Evolutionary conservation across 2,797 vertebrate genomes (phyloP), one percentile per base, ranked within the genome.

Genomic region (Darevskia nairensis): DNA sequence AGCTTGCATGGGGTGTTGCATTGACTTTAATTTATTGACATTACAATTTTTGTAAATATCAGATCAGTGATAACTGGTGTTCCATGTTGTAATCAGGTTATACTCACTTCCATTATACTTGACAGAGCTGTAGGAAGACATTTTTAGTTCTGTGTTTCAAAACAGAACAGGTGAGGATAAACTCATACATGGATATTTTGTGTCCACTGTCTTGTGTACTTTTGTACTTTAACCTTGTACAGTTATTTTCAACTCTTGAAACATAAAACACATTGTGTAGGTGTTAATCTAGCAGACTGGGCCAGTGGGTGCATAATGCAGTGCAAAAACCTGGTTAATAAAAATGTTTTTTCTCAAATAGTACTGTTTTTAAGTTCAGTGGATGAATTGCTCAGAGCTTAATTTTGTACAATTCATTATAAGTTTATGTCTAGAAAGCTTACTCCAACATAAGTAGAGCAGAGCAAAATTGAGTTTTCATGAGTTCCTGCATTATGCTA

Each of bases 1-100:
- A 97, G 98, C 98, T 98, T 98, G 98, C 98, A 98, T 99, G 98
- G 50, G 98, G 97, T 98, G 97, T 98, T 97, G 97, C 97, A 97
- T 98, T 98, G 97, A 98, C 97, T 98, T 98, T 98, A 98, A 98
- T 98, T 99, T 99, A 99, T 98, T 98, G 97, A 98, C 97, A 92
- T 96, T 96, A 96, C 93, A 95, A 97, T 96, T 96, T 95, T 97
- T 99, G 98, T 99, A 99, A 98, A 99, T 99, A 98, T 97, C 92
- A 95, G 96, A 97, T 97, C 96, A 96, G 95, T 96, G 96, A 97
- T 97, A 85, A 96, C 97, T 98, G 97, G 97, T 98, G 97, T 97
- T 97, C 96, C 77, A 97, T 98, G 97, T 96, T 97, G 97, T 97
- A 97, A 97, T 96, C 97, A 96, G 97, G 96, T 97, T 97, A 97